Evolutionary conservation across 2,888 invertebrate species (phyloP), one percentile per base, ranked within the genome.

Genomic region (Cantharis nigra): DNA sequence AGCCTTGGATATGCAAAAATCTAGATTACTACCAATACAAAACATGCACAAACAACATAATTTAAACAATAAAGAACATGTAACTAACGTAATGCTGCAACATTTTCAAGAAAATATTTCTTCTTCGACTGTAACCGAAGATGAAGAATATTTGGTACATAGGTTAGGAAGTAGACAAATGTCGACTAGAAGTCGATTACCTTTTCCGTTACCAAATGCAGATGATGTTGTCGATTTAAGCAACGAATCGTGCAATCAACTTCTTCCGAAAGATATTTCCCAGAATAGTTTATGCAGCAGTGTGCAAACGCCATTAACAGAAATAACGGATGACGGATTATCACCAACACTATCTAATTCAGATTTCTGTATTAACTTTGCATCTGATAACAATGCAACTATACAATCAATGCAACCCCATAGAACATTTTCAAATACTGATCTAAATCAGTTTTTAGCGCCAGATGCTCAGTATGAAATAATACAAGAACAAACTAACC

Each of bases 381-480:
- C 86, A 74, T 84, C 85, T 16, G 87, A 88, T 28, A 76, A 74
- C n/a, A 83, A 84, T 20, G 82, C 82, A 75, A 76, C 82, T 23
- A 76, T 82, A 13, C 83, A 82, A 70, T 83, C 83, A 62, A 78
- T 83, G 71, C 77, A 80, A 72, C 74, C 79, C 9, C 74, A 79
- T 28, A 77, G 82, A 67, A 79, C 80, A 69, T 83, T 84, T 82
- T 82, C 81, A 70, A 80, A 83, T 65, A 77, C 80, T 23, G 81
- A 79, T 70, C 72, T 83, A n/a, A 84, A 86, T 65, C 86, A 87
- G 75, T 91, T 91, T 81, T 84, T 92, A 63, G 91, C 92, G 0
- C 91, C 92, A 0, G 92, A 92, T 81, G 91, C 92, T 0, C 92
- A 93, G 82, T 93, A 93, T 83, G 93, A 93, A 83, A 89, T 91